These are phyloP conservation scores for Theonella swinhoei DNA, from an alignment of 37 sponge, comb jelly and placozoan species.

Conservation along the genomic window DNA sequence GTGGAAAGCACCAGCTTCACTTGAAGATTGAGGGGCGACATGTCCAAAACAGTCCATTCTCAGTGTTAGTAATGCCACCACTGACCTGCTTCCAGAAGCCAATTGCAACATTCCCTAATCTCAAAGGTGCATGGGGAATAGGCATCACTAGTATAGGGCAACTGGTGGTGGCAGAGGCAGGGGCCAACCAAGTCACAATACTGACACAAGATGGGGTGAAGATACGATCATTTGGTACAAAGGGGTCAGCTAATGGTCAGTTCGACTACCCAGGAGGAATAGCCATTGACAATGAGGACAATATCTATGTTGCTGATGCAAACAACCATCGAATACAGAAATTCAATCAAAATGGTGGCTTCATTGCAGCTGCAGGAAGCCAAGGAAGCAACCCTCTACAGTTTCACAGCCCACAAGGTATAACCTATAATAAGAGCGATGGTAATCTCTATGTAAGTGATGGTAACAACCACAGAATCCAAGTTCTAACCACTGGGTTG, in stretches of 20 bases:
- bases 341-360: constrained; percentile 3
- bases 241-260: constrained; percentile 18
- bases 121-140: constrained; percentile 17
- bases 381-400: constrained; percentile 19
- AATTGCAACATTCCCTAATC: neutral
- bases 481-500: neutral
- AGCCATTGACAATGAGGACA: constrained; percentile 16
- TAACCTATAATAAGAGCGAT: constrained; percentile 7
- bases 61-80: neutral
- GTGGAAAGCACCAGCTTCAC: neutral
- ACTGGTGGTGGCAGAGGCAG: constrained; percentile 11
- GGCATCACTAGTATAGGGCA: constrained; percentile 5
- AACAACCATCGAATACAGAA: constrained; percentile 30
- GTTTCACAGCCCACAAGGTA: constrained; percentile 28
- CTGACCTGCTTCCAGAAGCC: neutral
- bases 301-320: constrained; percentile 25
- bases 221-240: neutral
- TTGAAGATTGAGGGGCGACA: neutral
- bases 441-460: constrained; percentile 7
- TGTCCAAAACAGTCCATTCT: constrained; percentile 12
- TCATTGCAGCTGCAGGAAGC: constrained; percentile 19
- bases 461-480: neutral
- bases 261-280: constrained; percentile 15
- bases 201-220: neutral
- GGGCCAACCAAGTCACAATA: neutral